Percentiles rank a stretch among this genome's conserved stretches.
Conservation (phyloP, 2,113 vertebrate genomes). For the Candoia aspera region DNA sequence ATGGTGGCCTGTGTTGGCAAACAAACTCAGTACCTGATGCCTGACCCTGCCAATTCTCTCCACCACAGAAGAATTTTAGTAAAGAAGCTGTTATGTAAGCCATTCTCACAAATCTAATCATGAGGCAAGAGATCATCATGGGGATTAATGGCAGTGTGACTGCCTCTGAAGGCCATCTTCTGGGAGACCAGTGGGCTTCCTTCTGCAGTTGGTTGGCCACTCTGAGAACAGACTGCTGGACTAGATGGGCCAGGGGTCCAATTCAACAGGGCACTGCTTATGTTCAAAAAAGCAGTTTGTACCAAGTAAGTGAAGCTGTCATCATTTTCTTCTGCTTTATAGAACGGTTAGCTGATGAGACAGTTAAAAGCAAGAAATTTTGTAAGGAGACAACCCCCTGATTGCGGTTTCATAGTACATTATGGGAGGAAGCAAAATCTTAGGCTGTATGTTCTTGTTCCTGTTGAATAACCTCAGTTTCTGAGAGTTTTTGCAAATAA, state of each 20-base stretch:
- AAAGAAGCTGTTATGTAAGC: too few relatives aligned
- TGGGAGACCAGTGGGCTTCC: background rate
- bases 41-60: too few relatives aligned
- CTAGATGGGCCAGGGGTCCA: background rate
- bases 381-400: background rate
- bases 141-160: too few relatives aligned
- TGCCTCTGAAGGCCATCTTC: too few relatives aligned
- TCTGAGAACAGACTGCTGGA: background rate
- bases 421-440: background rate
- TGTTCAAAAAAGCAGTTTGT: background rate
- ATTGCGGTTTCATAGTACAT: background rate
- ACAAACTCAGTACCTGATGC: background rate
- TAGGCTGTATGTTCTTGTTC: background rate
- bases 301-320: background rate
- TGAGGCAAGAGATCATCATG: too few relatives aligned
- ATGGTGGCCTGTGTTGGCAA: background rate
- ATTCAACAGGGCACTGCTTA: background rate
- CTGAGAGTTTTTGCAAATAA: background rate
- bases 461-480: background rate
- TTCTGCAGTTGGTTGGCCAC: background rate
- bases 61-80: too few relatives aligned
- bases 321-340: background rate
- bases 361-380: background rate
- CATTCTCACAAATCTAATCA: too few relatives aligned
- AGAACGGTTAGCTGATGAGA: background rate